Evolutionary conservation across 2,888 invertebrate species (phyloP).

Genomic region (Spilarctia lutea): DNA sequence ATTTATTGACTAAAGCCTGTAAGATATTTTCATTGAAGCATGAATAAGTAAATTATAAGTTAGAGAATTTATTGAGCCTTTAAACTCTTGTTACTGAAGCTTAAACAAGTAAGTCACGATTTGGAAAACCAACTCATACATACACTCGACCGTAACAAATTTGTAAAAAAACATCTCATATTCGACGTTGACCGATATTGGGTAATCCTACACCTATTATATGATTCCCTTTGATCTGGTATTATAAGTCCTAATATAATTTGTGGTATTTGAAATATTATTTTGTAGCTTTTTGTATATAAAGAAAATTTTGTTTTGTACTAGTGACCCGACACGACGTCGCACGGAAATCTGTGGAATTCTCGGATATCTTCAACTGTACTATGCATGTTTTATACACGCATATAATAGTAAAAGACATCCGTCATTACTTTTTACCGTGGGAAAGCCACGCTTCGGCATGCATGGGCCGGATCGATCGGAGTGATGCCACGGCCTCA

Average conservation of each 20-base stretch:
- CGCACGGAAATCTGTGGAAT: no score
- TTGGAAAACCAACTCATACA: background rate
- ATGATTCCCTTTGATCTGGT: conserved; percentile 17
- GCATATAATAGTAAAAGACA: no score
- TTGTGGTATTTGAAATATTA: background rate
- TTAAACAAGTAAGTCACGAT: background rate
- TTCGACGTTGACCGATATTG: conserved; percentile 19
- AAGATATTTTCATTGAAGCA: no score
- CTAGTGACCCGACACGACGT: no score
- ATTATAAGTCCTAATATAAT: background rate
- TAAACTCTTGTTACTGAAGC: background rate
- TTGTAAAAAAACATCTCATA: conserved; percentile 1
- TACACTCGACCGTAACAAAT: conserved; percentile 5
- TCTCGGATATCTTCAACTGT: no score
- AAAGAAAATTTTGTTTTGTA: background rate
- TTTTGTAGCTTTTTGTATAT: background rate
- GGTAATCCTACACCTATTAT: conserved; percentile 8
- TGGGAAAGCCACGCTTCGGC: no score
- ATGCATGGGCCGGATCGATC: no score
- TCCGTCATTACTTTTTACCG: no score
- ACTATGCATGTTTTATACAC: no score
- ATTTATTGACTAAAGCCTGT: background rate
- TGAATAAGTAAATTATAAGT: no score
- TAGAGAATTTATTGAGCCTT: no score
- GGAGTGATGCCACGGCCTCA: no score